phyloP scores from a whole-genome alignment of 2,797 vertebrate species.

The Anabacerthia variegaticeps region DNA sequence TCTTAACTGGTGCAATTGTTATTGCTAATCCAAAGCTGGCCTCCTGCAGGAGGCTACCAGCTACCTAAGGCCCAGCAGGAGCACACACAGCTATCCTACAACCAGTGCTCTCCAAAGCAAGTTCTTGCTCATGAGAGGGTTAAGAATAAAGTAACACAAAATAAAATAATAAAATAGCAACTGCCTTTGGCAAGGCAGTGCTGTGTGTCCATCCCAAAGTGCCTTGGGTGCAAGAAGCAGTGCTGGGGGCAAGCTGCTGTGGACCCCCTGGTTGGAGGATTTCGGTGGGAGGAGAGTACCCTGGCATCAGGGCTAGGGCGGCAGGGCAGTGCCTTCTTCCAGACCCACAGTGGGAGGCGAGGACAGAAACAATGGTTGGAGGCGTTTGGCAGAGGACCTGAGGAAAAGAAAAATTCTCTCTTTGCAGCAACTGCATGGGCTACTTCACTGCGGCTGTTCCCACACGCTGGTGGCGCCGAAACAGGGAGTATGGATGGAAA shows the following conservation, averaged over 20 bases:
- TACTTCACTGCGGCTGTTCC: constrained; percentile 18
- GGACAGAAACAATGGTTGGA: constrained; percentile 54
- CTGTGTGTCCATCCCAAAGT: not conserved
- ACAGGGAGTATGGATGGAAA: not conserved
- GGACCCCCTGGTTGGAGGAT: fast-evolving
- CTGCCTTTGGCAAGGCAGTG: not conserved
- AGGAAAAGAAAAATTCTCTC: not conserved
- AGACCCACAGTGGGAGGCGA: constrained; percentile 19
- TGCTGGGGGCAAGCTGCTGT: not conserved
- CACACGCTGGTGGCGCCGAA: not conserved
- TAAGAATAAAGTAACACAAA: not conserved
- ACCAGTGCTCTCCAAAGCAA: not conserved
- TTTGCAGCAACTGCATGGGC: constrained; percentile 11
- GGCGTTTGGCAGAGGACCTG: constrained; percentile 37
- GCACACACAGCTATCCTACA: fast-evolving
- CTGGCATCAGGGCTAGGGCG: not conserved
- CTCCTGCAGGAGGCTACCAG: not conserved
- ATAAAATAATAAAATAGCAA: not conserved
- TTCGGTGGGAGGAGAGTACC: not conserved
- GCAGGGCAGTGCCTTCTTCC: not conserved
- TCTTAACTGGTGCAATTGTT: not conserved
- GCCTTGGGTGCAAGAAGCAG: not conserved
- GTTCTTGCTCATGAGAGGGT: not conserved
- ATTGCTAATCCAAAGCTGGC: not conserved
- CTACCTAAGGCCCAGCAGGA: not conserved